Evolutionary conservation across 2,113 vertebrate species (phyloP).

Genomic region (Psittacara wagleri): DNA sequence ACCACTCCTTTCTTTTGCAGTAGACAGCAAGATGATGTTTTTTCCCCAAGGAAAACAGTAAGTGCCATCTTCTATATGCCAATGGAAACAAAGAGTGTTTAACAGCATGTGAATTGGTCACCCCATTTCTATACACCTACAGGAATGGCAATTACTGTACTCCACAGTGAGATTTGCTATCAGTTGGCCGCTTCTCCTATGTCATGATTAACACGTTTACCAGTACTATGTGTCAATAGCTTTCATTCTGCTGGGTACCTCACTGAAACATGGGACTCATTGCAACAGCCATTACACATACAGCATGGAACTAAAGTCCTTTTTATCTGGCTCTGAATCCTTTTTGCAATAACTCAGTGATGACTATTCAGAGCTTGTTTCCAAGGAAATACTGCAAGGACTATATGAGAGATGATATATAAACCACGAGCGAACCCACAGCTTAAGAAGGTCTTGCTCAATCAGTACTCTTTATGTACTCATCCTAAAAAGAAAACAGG

Average conservation of each 20-base stretch:
- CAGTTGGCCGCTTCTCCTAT: not conserved
- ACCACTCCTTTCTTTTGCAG: not conserved
- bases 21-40: not conserved
- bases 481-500: not conserved
- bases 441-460: not conserved
- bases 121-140: not conserved
- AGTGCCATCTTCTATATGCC: not conserved
- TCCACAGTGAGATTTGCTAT: not conserved
- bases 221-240: not conserved
- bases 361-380: not conserved
- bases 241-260: not conserved
- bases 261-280: not conserved
- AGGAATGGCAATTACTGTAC: not conserved
- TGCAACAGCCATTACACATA: not conserved
- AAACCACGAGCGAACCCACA: not conserved
- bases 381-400: not conserved
- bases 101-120: not conserved
- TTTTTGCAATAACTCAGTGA: not conserved
- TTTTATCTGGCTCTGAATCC: not conserved
- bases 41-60: not conserved
- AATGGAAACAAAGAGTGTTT: not conserved
- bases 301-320: fast-evolving
- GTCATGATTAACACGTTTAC: not conserved
- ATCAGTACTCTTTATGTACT: not conserved
- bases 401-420: not conserved